Percentiles rank a stretch among this genome's conserved stretches.
phyloP scores from a whole-genome alignment of 1,140 invertebrate species.

The Epicauta chinensis region DNA sequence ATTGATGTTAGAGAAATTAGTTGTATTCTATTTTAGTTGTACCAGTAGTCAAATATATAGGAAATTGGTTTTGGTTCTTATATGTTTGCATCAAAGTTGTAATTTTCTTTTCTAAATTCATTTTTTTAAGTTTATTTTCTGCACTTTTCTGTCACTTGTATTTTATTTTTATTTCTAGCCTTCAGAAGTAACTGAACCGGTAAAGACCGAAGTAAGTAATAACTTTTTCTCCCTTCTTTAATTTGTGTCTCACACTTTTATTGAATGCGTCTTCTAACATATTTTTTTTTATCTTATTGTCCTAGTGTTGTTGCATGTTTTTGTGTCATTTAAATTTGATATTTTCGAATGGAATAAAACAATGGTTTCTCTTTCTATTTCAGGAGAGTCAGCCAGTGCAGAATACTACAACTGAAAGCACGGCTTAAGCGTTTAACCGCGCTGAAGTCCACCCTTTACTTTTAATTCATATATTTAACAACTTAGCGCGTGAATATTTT shows the following conservation, averaged over 20 bases:
- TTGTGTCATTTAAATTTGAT: neutral
- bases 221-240: neutral
- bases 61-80: neutral
- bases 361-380: constrained; percentile 27
- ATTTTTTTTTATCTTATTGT: neutral
- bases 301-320: neutral
- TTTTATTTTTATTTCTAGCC: constrained; percentile 28
- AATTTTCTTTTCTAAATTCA: neutral
- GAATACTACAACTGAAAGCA: constrained; percentile 51
- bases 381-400: constrained; percentile 51
- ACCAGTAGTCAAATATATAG: neutral
- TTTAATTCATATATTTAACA: constrained; percentile 35
- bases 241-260: neutral
- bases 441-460: constrained; percentile 30
- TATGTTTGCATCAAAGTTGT: neutral
- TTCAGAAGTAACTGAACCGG: constrained; percentile 32
- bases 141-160: constrained; percentile 9
- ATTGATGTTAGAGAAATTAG: neutral
- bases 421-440: constrained; percentile 44
- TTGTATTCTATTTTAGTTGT: neutral
- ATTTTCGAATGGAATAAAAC: neutral
- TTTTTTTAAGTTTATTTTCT: constrained; percentile 7
- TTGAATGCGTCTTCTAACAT: neutral
- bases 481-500: constrained; percentile 41
- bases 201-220: constrained; percentile 36